Conservation (phyloP, 2,888 invertebrate genomes). For the Watsonalla binaria region DNA sequence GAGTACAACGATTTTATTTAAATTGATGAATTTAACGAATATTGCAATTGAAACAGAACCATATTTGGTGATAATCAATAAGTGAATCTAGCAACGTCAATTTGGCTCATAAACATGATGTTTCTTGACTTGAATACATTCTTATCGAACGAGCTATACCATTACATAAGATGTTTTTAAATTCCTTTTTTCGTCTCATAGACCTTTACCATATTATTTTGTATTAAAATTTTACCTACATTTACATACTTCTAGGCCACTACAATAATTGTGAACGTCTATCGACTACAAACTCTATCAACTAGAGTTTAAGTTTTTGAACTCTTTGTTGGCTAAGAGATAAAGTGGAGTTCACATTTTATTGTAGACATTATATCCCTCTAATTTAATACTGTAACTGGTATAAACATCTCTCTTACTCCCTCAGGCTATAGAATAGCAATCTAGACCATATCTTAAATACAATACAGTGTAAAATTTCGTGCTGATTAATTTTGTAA, state of each 20-base stretch:
- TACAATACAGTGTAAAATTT: slow-evolving; percentile 14
- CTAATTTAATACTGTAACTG: slow-evolving; percentile 7
- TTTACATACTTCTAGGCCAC: slow-evolving; percentile 34
- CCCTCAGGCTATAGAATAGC: slow-evolving; percentile 2
- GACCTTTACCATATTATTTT: slow-evolving; percentile 16
- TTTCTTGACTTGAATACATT: neutral
- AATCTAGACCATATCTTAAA: slow-evolving; percentile 12
- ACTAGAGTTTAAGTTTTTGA: slow-evolving; percentile 21
- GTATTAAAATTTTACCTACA: slow-evolving; percentile 35
- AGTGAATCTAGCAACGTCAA: neutral
- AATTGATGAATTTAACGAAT: no score
- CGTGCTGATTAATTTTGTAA: neutral
- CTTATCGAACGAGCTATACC: neutral
- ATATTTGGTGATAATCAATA: neutral
- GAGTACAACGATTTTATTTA: no score
- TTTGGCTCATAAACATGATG: neutral
- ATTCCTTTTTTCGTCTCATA: slow-evolving; percentile 51
- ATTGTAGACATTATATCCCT: slow-evolving; percentile 5
- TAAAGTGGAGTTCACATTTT: slow-evolving; percentile 22
- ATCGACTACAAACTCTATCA: slow-evolving; percentile 14
- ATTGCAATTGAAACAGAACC: neutral
- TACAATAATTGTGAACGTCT: slow-evolving; percentile 24
- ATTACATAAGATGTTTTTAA: slow-evolving; percentile 32
- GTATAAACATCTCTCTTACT: slow-evolving; percentile 7
- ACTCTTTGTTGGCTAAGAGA: slow-evolving; percentile 32